Conservation (phyloP, 2,113 vertebrate genomes). For the Pseudonaja textilis region DNA sequence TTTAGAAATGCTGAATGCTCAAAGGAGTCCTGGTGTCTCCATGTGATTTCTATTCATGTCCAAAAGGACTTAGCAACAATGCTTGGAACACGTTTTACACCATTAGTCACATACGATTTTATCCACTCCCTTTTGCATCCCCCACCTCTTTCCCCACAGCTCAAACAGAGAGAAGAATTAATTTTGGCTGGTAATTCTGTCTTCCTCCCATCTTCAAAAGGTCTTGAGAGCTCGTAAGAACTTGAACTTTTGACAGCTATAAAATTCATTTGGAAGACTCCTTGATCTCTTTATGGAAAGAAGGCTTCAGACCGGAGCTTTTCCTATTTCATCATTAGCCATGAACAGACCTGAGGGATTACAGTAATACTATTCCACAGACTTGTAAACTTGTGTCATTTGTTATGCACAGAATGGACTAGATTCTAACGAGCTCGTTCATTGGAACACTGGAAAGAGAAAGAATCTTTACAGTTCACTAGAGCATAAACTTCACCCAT, state of each 20-base stretch:
- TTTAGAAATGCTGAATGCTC: constrained; percentile 65
- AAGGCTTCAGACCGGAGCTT: constrained; percentile 52
- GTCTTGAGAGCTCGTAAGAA: constrained; percentile 58
- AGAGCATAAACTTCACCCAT: constrained; percentile 55
- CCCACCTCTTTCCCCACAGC: neutral
- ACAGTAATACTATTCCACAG: constrained; percentile 63
- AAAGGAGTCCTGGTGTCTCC: constrained; percentile 55
- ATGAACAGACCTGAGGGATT: constrained; percentile 51
- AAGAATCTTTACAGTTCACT: constrained; percentile 56
- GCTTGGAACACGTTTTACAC: constrained; percentile 47
- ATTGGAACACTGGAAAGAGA: constrained; percentile 58
- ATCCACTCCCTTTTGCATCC: neutral
- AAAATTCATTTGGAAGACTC: constrained; percentile 68
- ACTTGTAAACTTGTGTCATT: constrained; percentile 64
- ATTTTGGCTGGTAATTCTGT: constrained; percentile 40
- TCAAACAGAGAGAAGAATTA: constrained; percentile 28
- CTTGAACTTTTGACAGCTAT: constrained; percentile 70
- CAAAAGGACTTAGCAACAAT: constrained; percentile 51
- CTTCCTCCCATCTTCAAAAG: constrained; percentile 48
- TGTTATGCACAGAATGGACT: constrained; percentile 70
- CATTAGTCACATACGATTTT: neutral
- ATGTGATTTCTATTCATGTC: constrained; percentile 68
- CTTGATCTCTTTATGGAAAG: constrained; percentile 46
- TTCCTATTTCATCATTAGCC: constrained; percentile 59
- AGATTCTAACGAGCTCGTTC: constrained; percentile 65